A percentile compares a stretch with the other conserved stretches of the same genome.
These are phyloP conservation scores for Drosophila virilis DNA, from an alignment of 1,140 invertebrate genomes.

Conservation along the genomic window DNA sequence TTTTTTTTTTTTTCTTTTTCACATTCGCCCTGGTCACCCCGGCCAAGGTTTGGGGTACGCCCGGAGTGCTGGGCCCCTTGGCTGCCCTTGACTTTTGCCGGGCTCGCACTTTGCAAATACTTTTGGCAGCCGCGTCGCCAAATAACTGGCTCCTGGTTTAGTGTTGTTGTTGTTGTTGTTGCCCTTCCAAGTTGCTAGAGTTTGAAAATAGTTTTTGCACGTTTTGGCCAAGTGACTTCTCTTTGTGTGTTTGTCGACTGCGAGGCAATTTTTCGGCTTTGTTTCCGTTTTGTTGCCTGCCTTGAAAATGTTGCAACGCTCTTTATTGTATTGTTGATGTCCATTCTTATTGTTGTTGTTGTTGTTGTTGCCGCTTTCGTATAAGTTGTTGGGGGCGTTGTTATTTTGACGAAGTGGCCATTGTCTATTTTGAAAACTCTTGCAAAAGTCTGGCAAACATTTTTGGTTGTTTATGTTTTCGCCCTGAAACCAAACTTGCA, in stretches of 20 bases:
- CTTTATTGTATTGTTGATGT: conserved; percentile 14
- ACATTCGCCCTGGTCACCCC: conserved; percentile 7
- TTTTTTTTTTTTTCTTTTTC: conserved; percentile 33
- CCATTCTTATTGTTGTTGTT: conserved; percentile 9
- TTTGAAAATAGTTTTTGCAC: conserved; percentile 77
- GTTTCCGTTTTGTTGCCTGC: conserved; percentile 61
- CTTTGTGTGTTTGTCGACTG: conserved; percentile 54
- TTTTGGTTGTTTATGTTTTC: conserved; percentile 48
- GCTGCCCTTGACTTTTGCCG: conserved; percentile 76
- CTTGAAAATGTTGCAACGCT: conserved; percentile 57
- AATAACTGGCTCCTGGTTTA: conserved; percentile 35
- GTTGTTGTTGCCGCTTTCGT: conserved; percentile 8
- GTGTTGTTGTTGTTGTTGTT: conserved; percentile 40
- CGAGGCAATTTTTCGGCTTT: conserved; percentile 70
- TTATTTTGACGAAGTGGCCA: conserved; percentile 45
- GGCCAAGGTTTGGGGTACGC: not conserved
- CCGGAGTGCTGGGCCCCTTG: conserved; percentile 34
- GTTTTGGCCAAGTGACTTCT: conserved; percentile 75
- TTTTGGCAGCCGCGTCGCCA: conserved; percentile 77
- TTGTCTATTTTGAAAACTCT: conserved; percentile 76
- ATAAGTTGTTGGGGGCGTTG: conserved; percentile 48
- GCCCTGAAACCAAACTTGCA: conserved; percentile 13
- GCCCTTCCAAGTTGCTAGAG: conserved; percentile 58
- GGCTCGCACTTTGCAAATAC: conserved; percentile 74
- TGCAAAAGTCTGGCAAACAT: conserved; percentile 33